Conservation (phyloP, 2,797 vertebrate genomes). For the Tolypeutes matacus region DNA sequence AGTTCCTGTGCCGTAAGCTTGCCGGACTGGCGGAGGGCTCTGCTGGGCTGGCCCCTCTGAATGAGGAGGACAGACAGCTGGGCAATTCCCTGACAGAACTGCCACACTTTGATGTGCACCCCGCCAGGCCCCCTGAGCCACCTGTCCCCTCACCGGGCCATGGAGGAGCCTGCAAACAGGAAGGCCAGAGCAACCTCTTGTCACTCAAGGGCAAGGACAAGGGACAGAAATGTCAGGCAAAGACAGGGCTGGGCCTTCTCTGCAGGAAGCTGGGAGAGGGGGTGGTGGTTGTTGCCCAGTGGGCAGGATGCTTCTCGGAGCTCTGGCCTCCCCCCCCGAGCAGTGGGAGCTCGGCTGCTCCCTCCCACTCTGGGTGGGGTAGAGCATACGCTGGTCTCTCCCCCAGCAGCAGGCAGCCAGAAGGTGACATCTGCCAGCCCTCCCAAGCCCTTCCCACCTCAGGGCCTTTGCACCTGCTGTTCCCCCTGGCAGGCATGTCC, state of each 20-base stretch:
- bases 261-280: background rate
- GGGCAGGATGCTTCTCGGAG: background rate
- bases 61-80: too few species aligned
- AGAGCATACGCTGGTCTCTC: too few species aligned
- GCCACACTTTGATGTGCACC: background rate
- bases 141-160: accelerated
- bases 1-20: background rate
- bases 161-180: background rate
- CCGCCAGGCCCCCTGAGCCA: background rate
- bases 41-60: accelerated
- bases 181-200: background rate
- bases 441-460: background rate
- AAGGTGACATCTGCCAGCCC: background rate
- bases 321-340: background rate
- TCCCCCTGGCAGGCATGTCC: background rate
- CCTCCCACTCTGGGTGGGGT: background rate
- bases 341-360: background rate
- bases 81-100: background rate
- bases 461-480: too few species aligned
- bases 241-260: background rate
- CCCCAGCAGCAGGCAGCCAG: background rate
- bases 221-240: background rate
- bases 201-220: background rate
- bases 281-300: accelerated
- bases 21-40: background rate